A percentile compares a stretch with the other conserved stretches of the same genome.
These are phyloP conservation scores for Leucosticte australis DNA, from an alignment of 2,113 vertebrate genomes.

Conservation along the genomic window DNA sequence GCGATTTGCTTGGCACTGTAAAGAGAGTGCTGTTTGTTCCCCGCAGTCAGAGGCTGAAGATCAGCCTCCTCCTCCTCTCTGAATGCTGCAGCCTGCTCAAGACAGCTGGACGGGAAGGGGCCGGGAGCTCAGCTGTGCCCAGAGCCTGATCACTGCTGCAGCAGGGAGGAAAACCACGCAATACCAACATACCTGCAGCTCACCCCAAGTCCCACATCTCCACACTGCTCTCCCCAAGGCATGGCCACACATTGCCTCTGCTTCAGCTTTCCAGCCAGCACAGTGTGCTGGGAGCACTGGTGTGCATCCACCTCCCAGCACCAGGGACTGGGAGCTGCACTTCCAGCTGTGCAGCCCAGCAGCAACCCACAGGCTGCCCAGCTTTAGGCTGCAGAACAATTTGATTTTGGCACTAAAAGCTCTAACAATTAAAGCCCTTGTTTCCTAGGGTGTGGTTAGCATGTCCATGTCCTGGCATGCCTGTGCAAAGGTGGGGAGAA, in stretches of 20 bases:
- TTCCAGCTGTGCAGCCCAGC: background rate
- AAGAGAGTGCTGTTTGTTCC: background rate
- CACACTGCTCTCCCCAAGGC: background rate
- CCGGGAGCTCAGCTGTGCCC: background rate
- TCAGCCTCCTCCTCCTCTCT: background rate
- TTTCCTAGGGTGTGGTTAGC: background rate
- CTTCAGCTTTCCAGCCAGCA: background rate
- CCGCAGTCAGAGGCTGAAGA: background rate
- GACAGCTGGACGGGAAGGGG: background rate
- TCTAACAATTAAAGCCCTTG: rapidly evolving
- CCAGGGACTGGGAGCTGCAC: background rate
- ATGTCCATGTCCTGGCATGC: background rate
- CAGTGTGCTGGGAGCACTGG: rapidly evolving
- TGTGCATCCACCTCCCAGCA: background rate
- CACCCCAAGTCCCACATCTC: background rate
- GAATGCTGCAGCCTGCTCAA: background rate
- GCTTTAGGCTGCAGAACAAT: background rate
- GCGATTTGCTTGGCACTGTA: background rate
- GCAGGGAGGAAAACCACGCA: background rate
- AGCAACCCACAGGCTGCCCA: background rate
- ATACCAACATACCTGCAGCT: background rate
- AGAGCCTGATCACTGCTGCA: background rate
- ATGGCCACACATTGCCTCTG: rapidly evolving
- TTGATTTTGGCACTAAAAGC: background rate
- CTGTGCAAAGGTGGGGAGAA: background rate